phyloP scores from a whole-genome alignment of 2,113 vertebrate species.

The Alethe castanea region DNA sequence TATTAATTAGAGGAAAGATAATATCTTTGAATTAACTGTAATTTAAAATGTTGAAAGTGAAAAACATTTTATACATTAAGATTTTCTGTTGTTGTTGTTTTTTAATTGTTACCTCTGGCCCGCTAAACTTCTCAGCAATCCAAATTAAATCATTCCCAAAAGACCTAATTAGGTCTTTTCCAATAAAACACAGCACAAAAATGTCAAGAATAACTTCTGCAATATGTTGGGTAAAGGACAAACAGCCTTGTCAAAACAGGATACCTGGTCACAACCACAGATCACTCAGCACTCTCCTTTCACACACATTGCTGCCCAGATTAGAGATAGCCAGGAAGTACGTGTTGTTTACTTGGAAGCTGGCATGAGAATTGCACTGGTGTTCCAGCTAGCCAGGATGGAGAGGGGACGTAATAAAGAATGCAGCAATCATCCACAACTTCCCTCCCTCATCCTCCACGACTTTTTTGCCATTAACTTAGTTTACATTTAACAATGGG shows the following conservation, averaged over 20 bases:
- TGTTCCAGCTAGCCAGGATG: neutral
- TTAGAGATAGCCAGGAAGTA: slow-evolving; percentile 67
- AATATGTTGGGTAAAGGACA: slow-evolving; percentile 51
- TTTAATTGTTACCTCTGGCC: slow-evolving; percentile 33
- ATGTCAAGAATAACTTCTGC: slow-evolving; percentile 24
- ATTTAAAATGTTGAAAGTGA: neutral
- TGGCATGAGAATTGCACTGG: slow-evolving; percentile 38
- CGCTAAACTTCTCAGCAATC: slow-evolving; percentile 21
- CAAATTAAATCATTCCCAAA: slow-evolving; percentile 46
- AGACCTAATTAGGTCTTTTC: slow-evolving; percentile 54
- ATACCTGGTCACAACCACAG: slow-evolving; percentile 51
- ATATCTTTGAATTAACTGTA: neutral
- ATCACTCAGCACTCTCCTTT: slow-evolving; percentile 35
- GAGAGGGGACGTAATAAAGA: slow-evolving; percentile 4
- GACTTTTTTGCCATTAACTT: slow-evolving; percentile 20
- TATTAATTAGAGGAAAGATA: neutral
- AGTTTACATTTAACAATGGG: slow-evolving; percentile 49
- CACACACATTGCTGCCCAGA: slow-evolving; percentile 52
- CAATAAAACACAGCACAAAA: neutral
- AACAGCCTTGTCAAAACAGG: slow-evolving; percentile 69
- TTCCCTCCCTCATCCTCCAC: neutral
- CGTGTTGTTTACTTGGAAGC: slow-evolving; percentile 56
- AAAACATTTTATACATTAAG: neutral
- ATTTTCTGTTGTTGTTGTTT: neutral
- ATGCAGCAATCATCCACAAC: neutral